Conservation (phyloP, 2,113 vertebrate genomes). For the Periophthalmodon schlosseri region DNA sequence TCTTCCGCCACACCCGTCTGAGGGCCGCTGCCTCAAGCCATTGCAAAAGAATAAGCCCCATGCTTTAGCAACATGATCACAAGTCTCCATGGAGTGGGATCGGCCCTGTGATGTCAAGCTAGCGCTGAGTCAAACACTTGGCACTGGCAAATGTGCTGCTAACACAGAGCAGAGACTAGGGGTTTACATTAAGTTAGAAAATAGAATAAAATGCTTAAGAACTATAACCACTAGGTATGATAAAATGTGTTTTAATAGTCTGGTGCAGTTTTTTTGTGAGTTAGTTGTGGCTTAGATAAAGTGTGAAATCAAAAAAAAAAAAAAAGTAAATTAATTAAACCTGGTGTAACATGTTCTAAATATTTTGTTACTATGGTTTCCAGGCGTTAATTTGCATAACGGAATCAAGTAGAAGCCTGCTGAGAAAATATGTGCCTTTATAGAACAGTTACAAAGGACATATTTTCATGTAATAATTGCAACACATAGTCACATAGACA, state of each 20-base stretch:
- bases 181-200: background rate
- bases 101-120: slow-evolving; percentile 55
- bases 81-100: slow-evolving; percentile 57
- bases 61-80: slow-evolving; percentile 32
- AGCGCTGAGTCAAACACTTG: slow-evolving; percentile 16
- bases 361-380: background rate
- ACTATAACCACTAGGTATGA: too few relatives aligned
- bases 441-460: background rate
- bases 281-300: background rate
- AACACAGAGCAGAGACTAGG: slow-evolving; percentile 36
- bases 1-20: slow-evolving; percentile 28
- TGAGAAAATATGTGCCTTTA: background rate
- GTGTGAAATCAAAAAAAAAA: background rate
- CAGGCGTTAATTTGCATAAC: background rate
- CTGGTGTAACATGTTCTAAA: background rate
- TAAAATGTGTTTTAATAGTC: background rate
- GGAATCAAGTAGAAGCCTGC: background rate
- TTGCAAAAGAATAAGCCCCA: slow-evolving; percentile 31
- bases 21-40: slow-evolving; percentile 23
- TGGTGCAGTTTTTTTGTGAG: background rate
- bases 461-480: background rate
- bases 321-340: background rate
- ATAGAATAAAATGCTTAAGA: too few relatives aligned
- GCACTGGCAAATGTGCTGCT: slow-evolving; percentile 22
- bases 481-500: background rate